Conservation (phyloP, 2,113 vertebrate genomes). For the Callipepla californica region DNA sequence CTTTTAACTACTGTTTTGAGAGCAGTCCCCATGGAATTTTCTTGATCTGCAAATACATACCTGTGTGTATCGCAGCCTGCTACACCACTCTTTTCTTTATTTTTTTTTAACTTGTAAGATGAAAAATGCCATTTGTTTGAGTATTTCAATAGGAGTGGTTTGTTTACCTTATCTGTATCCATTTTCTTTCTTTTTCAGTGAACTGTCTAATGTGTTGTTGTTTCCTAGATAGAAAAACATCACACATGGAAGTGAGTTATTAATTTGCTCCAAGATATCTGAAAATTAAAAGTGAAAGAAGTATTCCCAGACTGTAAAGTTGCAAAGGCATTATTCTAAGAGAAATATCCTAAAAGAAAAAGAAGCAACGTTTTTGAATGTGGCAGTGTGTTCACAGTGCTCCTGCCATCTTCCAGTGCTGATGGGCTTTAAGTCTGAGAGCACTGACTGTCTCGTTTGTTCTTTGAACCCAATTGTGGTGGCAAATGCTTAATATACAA, state of each 20-base stretch:
- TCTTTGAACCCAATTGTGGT: not conserved
- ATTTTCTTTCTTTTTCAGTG: not conserved
- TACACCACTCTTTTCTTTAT: not conserved
- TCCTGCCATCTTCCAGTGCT: accelerated
- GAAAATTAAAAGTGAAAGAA: not conserved
- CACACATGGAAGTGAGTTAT: not conserved
- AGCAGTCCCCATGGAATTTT: not conserved
- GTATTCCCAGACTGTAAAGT: not conserved
- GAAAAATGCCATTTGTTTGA: not conserved
- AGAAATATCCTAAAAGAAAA: too few species aligned
- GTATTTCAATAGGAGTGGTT: not conserved
- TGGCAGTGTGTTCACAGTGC: accelerated
- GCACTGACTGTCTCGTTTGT: not conserved
- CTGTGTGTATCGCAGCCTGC: not conserved
- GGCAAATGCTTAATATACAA: not conserved
- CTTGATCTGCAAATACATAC: not conserved
- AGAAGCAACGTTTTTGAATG: accelerated
- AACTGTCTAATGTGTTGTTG: not conserved
- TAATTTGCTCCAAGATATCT: not conserved
- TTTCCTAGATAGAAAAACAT: not conserved
- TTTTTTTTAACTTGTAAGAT: not conserved
- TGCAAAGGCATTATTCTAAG: not conserved
- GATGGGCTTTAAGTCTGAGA: not conserved
- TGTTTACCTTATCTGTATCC: not conserved
- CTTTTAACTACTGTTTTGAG: not conserved